Conservation (phyloP, 1,140 invertebrate species). For the Drosophila arawakana region DNA sequence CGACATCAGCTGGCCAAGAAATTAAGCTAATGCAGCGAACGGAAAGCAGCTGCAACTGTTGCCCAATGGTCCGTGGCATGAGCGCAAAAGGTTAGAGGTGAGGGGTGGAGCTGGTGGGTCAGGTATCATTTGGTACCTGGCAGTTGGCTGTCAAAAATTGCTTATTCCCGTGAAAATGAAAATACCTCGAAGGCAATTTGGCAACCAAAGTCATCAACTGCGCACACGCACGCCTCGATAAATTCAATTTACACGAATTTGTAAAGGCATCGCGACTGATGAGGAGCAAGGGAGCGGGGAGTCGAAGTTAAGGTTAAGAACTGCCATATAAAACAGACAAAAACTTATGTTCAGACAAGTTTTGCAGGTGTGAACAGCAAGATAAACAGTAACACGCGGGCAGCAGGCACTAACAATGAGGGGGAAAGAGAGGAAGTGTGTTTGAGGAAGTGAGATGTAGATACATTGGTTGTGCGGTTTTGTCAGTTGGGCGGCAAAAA, state of each 20-base stretch:
- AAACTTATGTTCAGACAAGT: constrained; percentile 67
- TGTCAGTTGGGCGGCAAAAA: neutral
- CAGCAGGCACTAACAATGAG: neutral
- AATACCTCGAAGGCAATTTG: constrained; percentile 72
- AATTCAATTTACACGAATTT: constrained; percentile 83
- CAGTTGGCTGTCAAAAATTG: constrained; percentile 46
- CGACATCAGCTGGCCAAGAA: constrained; percentile 66
- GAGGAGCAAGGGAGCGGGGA: neutral
- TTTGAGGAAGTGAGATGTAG: neutral
- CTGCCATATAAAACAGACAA: constrained; percentile 46
- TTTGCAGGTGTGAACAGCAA: constrained; percentile 79
- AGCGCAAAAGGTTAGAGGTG: neutral
- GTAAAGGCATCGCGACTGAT: constrained; percentile 60
- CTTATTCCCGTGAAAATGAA: constrained; percentile 50
- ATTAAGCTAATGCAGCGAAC: constrained; percentile 64
- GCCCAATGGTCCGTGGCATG: constrained; percentile 34
- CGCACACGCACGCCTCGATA: constrained; percentile 79
- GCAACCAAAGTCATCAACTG: constrained; percentile 75
- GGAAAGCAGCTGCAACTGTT: constrained; percentile 65
- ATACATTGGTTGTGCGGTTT: constrained; percentile 7
- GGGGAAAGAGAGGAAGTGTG: neutral
- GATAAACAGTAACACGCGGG: constrained; percentile 59
- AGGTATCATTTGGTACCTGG: constrained; percentile 16
- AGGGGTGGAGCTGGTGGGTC: neutral
- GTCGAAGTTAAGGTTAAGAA: constrained; percentile 4